phyloP scores from a whole-genome alignment of 1,140 invertebrate species.

The Drosophila arawakana region DNA sequence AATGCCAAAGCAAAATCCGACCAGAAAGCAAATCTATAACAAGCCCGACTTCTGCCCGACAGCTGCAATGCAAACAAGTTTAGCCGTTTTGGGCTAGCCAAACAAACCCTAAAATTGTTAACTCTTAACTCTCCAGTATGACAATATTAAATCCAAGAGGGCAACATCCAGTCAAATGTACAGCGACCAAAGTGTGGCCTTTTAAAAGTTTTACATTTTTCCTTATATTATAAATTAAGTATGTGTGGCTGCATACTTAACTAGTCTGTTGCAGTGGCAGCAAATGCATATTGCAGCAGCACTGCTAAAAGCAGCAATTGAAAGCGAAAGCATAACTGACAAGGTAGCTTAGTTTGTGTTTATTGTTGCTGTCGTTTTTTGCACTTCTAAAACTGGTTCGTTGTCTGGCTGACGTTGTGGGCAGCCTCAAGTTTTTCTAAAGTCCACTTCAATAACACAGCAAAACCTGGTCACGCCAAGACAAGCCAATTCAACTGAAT shows the following conservation, averaged over 20 bases:
- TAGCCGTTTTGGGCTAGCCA: slow-evolving; percentile 36
- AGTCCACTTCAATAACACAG: slow-evolving; percentile 71
- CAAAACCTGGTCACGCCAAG: slow-evolving; percentile 18
- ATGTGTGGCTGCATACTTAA: slow-evolving; percentile 30
- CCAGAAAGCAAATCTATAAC: slow-evolving; percentile 45
- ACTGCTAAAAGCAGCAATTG: slow-evolving; percentile 48
- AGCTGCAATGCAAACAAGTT: slow-evolving; percentile 69
- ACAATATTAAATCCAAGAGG: slow-evolving; percentile 17
- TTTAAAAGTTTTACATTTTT: slow-evolving; percentile 10
- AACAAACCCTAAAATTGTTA: slow-evolving; percentile 57
- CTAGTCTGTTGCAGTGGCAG: slow-evolving; percentile 22
- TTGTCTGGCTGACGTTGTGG: slow-evolving; percentile 70
- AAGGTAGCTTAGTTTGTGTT: slow-evolving; percentile 76
- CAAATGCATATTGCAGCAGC: slow-evolving; percentile 27
- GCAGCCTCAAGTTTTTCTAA: slow-evolving; percentile 68
- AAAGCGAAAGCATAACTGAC: slow-evolving; percentile 83
- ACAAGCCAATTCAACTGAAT: slow-evolving; percentile 22
- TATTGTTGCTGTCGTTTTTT: slow-evolving; percentile 63
- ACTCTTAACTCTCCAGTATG: slow-evolving; percentile 43
- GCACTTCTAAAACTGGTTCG: slow-evolving; percentile 80
- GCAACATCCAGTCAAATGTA: slow-evolving; percentile 9
- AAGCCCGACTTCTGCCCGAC: slow-evolving; percentile 42
- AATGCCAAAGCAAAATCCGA: slow-evolving; percentile 34
- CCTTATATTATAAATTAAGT: slow-evolving; percentile 41
- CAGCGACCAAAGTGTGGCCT: slow-evolving; percentile 4